phyloP scores from a whole-genome alignment of 2,797 vertebrate species.

The Schizothorax lantsangensis region DNA sequence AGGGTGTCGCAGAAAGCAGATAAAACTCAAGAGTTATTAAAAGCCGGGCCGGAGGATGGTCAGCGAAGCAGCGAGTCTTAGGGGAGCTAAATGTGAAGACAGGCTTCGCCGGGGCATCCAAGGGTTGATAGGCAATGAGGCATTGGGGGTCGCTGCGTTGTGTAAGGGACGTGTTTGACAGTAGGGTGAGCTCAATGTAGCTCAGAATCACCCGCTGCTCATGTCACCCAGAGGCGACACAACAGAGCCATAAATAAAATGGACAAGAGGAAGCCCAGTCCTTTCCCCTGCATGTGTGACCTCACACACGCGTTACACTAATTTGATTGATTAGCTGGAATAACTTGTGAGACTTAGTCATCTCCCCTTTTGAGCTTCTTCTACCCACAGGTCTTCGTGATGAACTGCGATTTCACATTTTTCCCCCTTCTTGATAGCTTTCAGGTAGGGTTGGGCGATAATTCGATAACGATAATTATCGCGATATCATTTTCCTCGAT shows the following conservation, averaged over 20 bases:
- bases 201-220: conserved; percentile 68
- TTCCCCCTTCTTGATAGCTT: conserved; percentile 49
- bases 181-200: conserved; percentile 55
- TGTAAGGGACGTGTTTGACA: conserved; percentile 62
- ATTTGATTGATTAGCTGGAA: conserved; percentile 76
- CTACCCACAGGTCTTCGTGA: conserved; percentile 17
- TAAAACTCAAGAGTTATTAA: conserved; percentile 44
- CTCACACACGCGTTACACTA: conserved; percentile 70
- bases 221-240: conserved; percentile 68
- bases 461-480: too few relatives aligned
- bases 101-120: conserved; percentile 50
- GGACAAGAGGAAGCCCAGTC: conserved; percentile 57
- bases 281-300: conserved; percentile 54
- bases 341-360: conserved; percentile 54
- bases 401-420: neutral
- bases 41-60: conserved; percentile 40
- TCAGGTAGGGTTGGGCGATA: conserved; percentile 51
- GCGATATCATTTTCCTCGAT: too few relatives aligned
- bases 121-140: conserved; percentile 59
- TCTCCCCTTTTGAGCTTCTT: conserved; percentile 23
- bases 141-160: conserved; percentile 65
- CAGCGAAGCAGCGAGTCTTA: conserved; percentile 39
- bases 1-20: conserved; percentile 7
- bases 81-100: conserved; percentile 57
- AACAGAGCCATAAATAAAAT: conserved; percentile 70